Conservation (phyloP, 2,888 invertebrate species). For the Hydrotaea cyrtoneurina region DNA sequence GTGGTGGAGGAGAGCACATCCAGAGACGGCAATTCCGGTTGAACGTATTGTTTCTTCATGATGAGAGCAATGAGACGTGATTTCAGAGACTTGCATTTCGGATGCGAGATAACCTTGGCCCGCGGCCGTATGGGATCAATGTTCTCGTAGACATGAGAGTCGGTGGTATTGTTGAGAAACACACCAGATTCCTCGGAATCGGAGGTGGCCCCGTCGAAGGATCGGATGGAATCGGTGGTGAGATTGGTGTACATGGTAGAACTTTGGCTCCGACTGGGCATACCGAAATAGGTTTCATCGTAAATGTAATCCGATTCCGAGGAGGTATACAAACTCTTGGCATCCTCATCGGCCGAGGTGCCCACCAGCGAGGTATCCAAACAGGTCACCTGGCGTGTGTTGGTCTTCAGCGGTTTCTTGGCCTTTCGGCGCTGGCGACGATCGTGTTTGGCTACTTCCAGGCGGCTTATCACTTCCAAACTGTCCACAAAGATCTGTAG, state of each 20-base stretch:
- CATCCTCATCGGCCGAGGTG: constrained; percentile 33
- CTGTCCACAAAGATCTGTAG: constrained; percentile 74
- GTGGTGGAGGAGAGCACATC: constrained; percentile 52
- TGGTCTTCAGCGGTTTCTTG: background rate
- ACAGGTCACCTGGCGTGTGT: constrained; percentile 43
- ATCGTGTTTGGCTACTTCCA: constrained; percentile 67
- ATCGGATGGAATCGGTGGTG: background rate
- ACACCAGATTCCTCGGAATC: constrained; percentile 69
- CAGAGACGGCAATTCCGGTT: background rate
- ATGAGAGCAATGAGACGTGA: constrained; percentile 57
- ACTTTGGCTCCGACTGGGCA: constrained; percentile 9
- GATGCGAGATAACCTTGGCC: constrained; percentile 57
- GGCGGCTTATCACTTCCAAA: constrained; percentile 72
- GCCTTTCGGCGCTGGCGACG: constrained; percentile 2
- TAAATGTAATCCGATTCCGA: constrained; percentile 33
- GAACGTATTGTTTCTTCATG: constrained; percentile 49
- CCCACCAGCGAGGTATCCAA: constrained; percentile 50
- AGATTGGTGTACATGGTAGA: constrained; percentile 8
- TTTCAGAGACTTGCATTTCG: constrained; percentile 47
- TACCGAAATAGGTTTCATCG: constrained; percentile 66
- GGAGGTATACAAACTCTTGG: background rate
- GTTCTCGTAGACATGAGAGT: constrained; percentile 41
- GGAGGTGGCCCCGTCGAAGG: background rate
- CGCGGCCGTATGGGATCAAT: constrained; percentile 68
- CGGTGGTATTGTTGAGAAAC: constrained; percentile 47